Base-by-base conservation (phyloP, 1,140 invertebrate genomes). In the Pemphigus obesinymphae region DNA sequence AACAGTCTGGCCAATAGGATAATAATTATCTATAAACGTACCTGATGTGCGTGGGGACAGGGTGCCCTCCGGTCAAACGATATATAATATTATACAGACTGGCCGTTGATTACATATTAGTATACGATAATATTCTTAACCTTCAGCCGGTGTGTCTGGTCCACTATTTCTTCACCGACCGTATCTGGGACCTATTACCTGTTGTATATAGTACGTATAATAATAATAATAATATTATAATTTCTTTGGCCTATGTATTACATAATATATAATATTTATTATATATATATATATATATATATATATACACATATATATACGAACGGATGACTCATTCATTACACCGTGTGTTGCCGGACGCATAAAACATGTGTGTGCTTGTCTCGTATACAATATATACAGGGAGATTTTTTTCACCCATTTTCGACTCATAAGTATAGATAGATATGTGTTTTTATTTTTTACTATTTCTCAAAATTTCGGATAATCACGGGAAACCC, bases 51-150 rank as follows among this genome's bases (percentile, higher is more conserved):
- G n/a, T n/a, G n/a, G n/a, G n/a, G n/a, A n/a, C n/a, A n/a, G n/a
- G n/a, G n/a, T n/a, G n/a, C n/a, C n/a, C n/a, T n/a, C n/a, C n/a
- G n/a, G n/a, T n/a, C n/a, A n/a, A n/a, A n/a, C n/a, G n/a, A n/a
- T n/a, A n/a, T n/a, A n/a, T n/a, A n/a, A n/a, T n/a, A n/a, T n/a
- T n/a, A n/a, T n/a, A n/a, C n/a, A n/a, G 53, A 58, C 53, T 58
- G 53, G 15, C 58, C 58, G 58, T 61, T 31, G 58, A 61, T 61
- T 61, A 61, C 58, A 61, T 61, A 61, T 61, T 61, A 58, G 53
- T 58, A 58, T 26, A 26, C n/a, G n/a, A n/a, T n/a, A n/a, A n/a
- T n/a, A n/a, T n/a, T n/a, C 58, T 61, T 31, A 31, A 61, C 58
- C 58, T 61, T 61, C 23, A 6, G 5, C 17, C 58, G 17, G 58